phyloP scores from a whole-genome alignment of 2,888 invertebrate genomes.

The Conomelus anceps region DNA sequence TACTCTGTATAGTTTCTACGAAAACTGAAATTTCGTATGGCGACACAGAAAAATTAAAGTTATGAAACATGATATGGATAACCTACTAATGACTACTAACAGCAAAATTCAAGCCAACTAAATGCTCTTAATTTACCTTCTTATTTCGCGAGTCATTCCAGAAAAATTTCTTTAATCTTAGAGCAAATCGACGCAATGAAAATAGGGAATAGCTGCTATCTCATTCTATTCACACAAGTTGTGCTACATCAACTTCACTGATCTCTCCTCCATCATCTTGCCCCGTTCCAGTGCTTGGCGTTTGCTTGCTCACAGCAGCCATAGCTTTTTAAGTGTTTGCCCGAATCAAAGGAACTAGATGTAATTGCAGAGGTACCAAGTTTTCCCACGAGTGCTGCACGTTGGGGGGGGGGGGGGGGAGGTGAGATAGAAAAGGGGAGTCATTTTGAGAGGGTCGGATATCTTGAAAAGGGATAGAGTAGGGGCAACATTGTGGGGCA shows the following conservation, averaged over 20 bases:
- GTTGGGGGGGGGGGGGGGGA: not conserved
- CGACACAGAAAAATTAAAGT: no score
- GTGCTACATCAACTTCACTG: not conserved
- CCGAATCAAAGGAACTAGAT: conserved; percentile 8
- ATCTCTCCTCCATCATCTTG: not conserved
- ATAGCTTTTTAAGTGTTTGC: conserved; percentile 13
- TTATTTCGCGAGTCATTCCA: not conserved
- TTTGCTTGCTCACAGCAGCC: not conserved
- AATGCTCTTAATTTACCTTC: no score
- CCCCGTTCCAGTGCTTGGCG: not conserved
- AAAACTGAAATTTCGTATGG: no score
- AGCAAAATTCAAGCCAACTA: no score
- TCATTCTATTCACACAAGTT: not conserved
- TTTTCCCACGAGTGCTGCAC: conserved; percentile 11
- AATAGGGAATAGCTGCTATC: not conserved
- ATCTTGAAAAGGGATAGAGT: not conserved
- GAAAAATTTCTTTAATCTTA: not conserved
- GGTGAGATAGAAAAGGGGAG: no score
- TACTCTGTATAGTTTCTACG: no score
- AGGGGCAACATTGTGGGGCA: not conserved
- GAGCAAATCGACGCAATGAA: not conserved
- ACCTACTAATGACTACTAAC: no score
- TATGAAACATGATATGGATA: no score
- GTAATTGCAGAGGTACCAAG: conserved; percentile 13
- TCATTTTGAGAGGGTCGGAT: not conserved